Conservation (phyloP, 1,140 invertebrate species). For the Gyrodactylus bullatarudis region DNA sequence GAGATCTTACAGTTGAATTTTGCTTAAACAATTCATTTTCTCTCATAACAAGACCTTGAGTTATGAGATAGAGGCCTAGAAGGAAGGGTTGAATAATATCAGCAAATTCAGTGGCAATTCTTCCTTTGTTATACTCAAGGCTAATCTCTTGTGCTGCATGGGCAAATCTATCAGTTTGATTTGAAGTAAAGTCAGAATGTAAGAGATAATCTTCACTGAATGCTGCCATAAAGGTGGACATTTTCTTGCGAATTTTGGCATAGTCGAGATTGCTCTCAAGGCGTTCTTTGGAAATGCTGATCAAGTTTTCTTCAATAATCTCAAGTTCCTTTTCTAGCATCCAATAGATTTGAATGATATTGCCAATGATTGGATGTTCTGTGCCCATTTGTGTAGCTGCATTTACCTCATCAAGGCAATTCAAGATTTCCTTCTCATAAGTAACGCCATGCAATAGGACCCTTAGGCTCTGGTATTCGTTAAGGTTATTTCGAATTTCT, state of each 20-base stretch:
- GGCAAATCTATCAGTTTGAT: background rate
- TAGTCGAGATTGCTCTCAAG: background rate
- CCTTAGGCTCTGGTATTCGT: background rate
- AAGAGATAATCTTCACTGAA: background rate
- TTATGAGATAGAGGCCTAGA: background rate
- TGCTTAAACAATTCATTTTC: background rate
- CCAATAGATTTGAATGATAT: background rate
- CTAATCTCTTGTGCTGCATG: background rate
- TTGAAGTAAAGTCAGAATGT: background rate
- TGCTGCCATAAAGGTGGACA: background rate
- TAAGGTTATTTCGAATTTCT: background rate
- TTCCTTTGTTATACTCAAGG: background rate
- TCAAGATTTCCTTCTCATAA: background rate
- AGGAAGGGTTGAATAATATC: background rate
- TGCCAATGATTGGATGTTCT: background rate
- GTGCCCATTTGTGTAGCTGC: background rate
- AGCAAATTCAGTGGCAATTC: background rate
- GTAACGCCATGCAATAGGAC: background rate
- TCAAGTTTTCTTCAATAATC: background rate
- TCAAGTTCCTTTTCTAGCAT: background rate
- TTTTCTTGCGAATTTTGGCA: background rate
- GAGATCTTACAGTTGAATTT: background rate
- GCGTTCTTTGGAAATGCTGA: background rate
- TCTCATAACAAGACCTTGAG: background rate
- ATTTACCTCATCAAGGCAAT: background rate